Base-by-base conservation (phyloP, 30 jellyfish, hydroid and myxozoan genomes). In the Sanderia malayensis region DNA sequence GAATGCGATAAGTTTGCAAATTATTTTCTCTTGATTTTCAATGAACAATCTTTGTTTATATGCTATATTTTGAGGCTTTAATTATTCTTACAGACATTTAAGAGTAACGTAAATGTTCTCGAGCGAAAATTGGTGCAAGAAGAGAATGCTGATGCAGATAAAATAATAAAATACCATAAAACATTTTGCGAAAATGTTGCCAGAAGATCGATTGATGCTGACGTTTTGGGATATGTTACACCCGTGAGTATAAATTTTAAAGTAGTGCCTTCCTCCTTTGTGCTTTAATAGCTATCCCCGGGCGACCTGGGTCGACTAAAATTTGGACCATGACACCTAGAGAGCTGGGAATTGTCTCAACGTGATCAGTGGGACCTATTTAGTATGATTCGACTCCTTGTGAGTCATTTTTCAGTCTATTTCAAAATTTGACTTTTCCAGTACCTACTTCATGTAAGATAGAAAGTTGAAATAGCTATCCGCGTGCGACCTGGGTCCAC, bases 171-270 rank as follows among this genome's bases (percentile, higher is more conserved):
- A 57, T 76, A 82, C 49, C 81, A 82, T 61, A 57, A 74, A 58
- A 46, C 95, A n/a, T 83, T 74, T 70, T 31, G 62, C 64, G 61
- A 64, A 33, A 75, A 74, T 58, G 73, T 45, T 0, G 4, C 76
- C 17, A 34, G 61, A 18, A 83, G 70, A 45, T 3, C 22, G 9
- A 71, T 79, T 4, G 32, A 41, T 8, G 97, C 94, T 24, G 97
- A 82, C 69, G 97, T 89, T 17, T 75, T 89, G 33, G 97, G 94
- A 31, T 89, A 89, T 64, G 97, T 89, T 1, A 89, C 97, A 29
- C 97, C 97, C 8, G 97, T 89, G 62, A 69, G 97, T 82, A 44
- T 52, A 0, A 22, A 41, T 6, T 8, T 41, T 8, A 41, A 6
- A 41, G 8, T 41, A 41, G 55, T 6, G 11, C 55, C 8, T 41